Base-by-base conservation (phyloP, 2,888 invertebrate genomes). In the Tinea trinotella region DNA sequence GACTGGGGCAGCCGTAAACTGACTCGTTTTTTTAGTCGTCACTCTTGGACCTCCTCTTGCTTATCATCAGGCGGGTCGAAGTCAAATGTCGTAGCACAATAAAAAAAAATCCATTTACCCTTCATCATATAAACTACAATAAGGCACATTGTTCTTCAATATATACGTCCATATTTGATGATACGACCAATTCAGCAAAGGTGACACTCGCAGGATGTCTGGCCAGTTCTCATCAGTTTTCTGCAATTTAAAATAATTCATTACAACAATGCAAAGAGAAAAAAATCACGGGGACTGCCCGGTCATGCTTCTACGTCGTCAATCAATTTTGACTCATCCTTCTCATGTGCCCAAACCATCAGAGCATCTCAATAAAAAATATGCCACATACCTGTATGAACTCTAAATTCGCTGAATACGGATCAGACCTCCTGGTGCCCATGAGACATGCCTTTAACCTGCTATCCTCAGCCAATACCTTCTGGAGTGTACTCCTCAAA, bases 141-240 rank as follows among this genome's bases (percentile, higher is more conserved):
- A 99, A 17, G 97, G 94, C 55, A 99, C 91, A 56, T 90, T 87
- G 53, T 93, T 88, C 44, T 88, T 84, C 17, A 93, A 77, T 3
- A 99, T 87, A 68, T 97, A 97, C 55, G 90, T 88, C 99, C 99
- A 99, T 57, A 99, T 91, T 67, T 98, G 93, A 19, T 89, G 89
- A 71, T 97, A 98, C 7, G 88, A 89, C 98, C 98, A 99, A 64
- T 96, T 91, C n/a, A 99, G 82, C 12, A 99, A 78, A 0, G 98
- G 98, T 66, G 91, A 95, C 3, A 98, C 92, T 49, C 99, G 87
- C 88, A 97, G 91, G 59, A 97, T 83, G 62, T 90, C 88, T 0
- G 99, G 98, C 99, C 99, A 99, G 59, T 88, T 92, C 0, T 88
- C 65, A 76, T 99, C 99, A 0, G 98, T 98, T 74, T 88, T 88